A percentile compares a stretch with the other conserved stretches of the same genome.
These are phyloP conservation scores for Atta colombica DNA, from an alignment of 1,140 invertebrate species.

Conservation along the genomic window DNA sequence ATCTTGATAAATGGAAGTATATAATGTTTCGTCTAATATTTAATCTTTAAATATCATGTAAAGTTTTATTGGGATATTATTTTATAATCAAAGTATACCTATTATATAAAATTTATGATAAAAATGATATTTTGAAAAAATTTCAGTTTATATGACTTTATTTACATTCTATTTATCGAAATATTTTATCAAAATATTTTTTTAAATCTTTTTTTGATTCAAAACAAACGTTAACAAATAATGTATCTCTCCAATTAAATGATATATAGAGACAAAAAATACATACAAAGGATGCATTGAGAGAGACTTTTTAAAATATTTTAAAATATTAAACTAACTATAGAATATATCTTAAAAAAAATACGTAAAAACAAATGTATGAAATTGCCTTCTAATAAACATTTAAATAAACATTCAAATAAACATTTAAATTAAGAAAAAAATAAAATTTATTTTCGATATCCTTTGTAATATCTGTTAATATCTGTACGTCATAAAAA, in stretches of 20 bases:
- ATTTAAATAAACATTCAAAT: background rate
- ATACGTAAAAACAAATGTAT: background rate
- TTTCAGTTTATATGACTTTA: background rate
- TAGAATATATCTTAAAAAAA: background rate
- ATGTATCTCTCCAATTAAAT: background rate
- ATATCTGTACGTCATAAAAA: background rate
- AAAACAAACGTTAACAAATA: background rate
- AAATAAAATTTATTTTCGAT: background rate
- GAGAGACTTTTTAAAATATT: too few relatives aligned
- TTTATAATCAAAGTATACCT: too few relatives aligned
- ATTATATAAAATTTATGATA: background rate
- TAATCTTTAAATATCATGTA: background rate
- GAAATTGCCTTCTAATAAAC: background rate
- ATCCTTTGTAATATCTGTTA: background rate
- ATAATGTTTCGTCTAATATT: background rate
- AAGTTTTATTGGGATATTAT: background rate
- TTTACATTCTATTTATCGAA: background rate
- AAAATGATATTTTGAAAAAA: background rate
- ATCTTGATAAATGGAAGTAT: background rate
- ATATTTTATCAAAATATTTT: background rate
- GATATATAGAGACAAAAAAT: background rate
- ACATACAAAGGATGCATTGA: background rate
- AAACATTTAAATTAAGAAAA: background rate
- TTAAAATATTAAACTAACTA: too few relatives aligned
- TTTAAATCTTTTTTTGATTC: background rate